Base-by-base conservation (phyloP, 1,140 invertebrate genomes). In the Drosophila rufa region DNA sequence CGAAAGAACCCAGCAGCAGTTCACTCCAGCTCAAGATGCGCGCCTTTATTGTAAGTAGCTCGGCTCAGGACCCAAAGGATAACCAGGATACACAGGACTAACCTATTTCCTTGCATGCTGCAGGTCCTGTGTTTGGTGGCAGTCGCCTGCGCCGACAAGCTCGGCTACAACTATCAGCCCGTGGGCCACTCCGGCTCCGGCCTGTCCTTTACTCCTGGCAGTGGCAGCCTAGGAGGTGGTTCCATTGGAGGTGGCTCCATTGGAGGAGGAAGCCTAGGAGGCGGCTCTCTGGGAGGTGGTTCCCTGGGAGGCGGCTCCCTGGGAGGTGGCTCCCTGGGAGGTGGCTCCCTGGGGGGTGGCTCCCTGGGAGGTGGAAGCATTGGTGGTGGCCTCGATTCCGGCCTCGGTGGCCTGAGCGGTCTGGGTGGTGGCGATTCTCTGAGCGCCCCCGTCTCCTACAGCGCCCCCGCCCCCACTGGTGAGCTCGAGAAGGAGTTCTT, bases 141-240 rank as follows among this genome's bases (percentile, higher is more conserved):
- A 33, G 82, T 83, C 46, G 87, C 91, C 75, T 92, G 81, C 53
- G 91, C 91, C 62, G 91, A 91, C 43, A 89, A 86, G 33, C 70
- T 91, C 25, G 91, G 91, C 57, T 92, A 92, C 58, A 92, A 92
- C 73, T 92, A 92, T 40, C 91, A 91, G 55, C 91, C 87, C 5
- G 86, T 85, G 4, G 77, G 22, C 8, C 91, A 36, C 15, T 85
- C 86, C 47, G 46, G 60, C 59, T 56, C 69, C 30, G 91, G 91
- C 43, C 55, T 92, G 25, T 92, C 91, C 1, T 89, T 91, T 3
- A 25, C 36, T 55, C 91, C 91, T 30, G 82, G 84, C 30, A 75
- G 74, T 25, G 80, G 70, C 1, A 68, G 51, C 4, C 25, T 68
- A 3, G 50, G 75, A 36, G 67, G 51, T 2, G 64, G 68, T 2